Evolutionary conservation across 2,113 vertebrate genomes (phyloP), one percentile per base, ranked within the genome.

Genomic region (Xerus inauris): DNA sequence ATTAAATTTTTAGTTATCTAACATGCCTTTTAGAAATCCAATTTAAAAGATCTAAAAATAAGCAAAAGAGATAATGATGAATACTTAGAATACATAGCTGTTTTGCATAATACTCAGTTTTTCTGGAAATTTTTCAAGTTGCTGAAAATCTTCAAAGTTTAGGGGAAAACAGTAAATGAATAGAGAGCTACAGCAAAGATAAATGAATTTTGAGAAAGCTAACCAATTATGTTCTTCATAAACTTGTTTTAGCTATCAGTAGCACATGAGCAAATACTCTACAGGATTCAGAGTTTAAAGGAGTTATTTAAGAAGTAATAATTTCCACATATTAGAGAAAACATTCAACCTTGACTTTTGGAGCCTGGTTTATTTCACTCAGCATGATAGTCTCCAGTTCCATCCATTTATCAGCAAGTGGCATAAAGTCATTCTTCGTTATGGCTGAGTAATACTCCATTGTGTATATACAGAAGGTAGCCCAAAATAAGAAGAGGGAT

Each of bases 181-280:
- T 72, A 75, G 49, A 89, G 40, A 26, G 3, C 8, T 67, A 0
- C 51, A 47, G 1, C 20, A 65, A 87, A 79, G 45, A 91, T 32
- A 94, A 86, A 69, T 75, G 5, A 64, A 65, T 90, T 94, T 87
- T 45, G 11, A 73, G 64, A 84, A 92, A 81, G 51, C 6, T 80
- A 72, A 80, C 30, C 13, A 64, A 71, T 64, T 95, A 45, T 64
- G 3, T 38, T 89, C 85, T 89, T 92, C 49, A 71, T 45, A 71
- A 40, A 73, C 2, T 92, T 95, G 8, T 26, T 26, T 80, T 72
- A 59, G 47, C 40, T 65, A 94, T 22, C 38, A 49, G 24, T n/a
- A 62, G 12, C 3, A 75, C 30, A 12, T n/a, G 5, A 42, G 49
- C 4, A 82, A 72, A 67, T n/a, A 64, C 26, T 8, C 32, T 47